Conservation (phyloP, 2,113 vertebrate species). For the Corydoras maculifer region DNA sequence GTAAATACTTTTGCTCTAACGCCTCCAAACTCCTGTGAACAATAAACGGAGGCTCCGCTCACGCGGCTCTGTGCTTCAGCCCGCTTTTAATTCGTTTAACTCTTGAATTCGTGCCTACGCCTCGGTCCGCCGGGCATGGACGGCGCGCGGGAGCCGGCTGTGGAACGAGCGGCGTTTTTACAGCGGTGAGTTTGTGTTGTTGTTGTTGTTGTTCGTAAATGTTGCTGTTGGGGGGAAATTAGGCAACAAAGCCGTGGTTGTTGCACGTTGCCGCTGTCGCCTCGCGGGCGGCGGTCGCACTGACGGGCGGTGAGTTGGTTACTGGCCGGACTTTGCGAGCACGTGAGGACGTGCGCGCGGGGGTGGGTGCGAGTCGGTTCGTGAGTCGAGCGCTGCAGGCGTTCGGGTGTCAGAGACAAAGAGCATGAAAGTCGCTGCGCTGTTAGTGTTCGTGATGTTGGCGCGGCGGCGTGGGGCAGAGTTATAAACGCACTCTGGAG, state of each 20-base stretch:
- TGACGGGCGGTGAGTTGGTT: background rate
- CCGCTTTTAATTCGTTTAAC: too few species aligned
- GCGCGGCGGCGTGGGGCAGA: too few species aligned
- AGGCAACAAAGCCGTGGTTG: background rate
- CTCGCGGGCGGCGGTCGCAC: background rate
- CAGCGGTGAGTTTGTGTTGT: constrained; percentile 7
- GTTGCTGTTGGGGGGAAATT: background rate
- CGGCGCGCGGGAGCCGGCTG: background rate
- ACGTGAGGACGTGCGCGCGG: background rate
- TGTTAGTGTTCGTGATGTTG: too few species aligned
- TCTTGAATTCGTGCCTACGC: too few species aligned
- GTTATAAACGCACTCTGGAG: too few species aligned
- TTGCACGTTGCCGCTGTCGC: background rate
- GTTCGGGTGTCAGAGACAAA: too few species aligned
- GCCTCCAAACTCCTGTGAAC: constrained; percentile 15
- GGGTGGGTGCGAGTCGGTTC: too few species aligned
- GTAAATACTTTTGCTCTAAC: constrained; percentile 36
- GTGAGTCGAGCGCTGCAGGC: too few species aligned
- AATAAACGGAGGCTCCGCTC: background rate
- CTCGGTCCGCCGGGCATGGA: background rate
- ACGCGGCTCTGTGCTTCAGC: background rate
- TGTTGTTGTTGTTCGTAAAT: background rate
- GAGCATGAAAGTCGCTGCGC: too few species aligned
- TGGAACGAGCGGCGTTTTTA: background rate
- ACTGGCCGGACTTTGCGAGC: background rate